Percentiles rank a stretch among this genome's conserved stretches.
Conservation (phyloP, 2,113 vertebrate species). For the Lagopus leucura region DNA sequence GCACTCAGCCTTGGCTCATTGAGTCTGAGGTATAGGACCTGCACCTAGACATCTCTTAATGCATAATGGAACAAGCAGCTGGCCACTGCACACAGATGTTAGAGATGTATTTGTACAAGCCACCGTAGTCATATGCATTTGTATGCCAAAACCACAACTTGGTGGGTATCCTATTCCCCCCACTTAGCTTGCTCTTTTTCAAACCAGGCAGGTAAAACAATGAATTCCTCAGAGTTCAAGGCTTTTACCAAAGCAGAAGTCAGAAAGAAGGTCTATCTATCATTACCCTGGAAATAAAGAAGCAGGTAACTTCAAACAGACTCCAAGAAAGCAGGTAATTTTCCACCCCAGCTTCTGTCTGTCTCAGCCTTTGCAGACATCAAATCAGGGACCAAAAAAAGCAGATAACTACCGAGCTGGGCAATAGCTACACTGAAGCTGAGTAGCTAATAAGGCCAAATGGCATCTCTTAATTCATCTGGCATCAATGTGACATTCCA, state of each 20-base stretch:
- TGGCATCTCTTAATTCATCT: constrained; percentile 49
- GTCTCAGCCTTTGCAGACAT: background rate
- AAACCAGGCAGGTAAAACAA: background rate
- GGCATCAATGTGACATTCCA: constrained; percentile 67
- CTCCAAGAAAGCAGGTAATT: background rate
- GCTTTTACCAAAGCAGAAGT: background rate
- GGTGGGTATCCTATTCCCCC: background rate
- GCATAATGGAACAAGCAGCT: background rate
- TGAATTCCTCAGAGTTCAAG: background rate
- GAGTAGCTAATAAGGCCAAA: constrained; percentile 28
- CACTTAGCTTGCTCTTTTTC: background rate
- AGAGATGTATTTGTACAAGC: background rate
- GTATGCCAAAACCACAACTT: background rate
- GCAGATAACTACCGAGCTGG: background rate
- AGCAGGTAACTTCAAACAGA: background rate
- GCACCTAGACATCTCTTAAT: fast-evolving
- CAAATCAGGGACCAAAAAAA: background rate
- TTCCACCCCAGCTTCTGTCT: background rate
- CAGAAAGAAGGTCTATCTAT: background rate
- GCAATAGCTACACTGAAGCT: background rate
- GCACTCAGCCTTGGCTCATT: background rate
- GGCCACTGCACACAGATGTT: background rate
- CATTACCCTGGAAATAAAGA: background rate
- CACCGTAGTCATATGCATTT: background rate
- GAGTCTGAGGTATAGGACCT: background rate